These are phyloP conservation scores for Notarius quadriscutis DNA, from an alignment of 2,113 vertebrate genomes.

Conservation along the genomic window DNA sequence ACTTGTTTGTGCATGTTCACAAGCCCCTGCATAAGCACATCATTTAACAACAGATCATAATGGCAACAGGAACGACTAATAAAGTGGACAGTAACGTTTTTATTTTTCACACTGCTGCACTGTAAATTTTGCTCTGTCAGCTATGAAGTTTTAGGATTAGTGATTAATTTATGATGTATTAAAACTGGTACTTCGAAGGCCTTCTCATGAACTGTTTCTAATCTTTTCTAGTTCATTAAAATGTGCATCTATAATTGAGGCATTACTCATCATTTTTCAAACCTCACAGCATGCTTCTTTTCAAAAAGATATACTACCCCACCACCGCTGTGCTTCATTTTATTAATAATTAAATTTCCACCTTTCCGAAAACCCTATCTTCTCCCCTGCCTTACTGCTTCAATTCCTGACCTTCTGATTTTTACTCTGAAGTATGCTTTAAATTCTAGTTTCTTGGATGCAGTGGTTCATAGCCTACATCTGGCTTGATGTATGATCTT, in stretches of 20 bases:
- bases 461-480: neutral
- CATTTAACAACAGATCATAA: constrained; percentile 9
- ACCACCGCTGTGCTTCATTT: neutral
- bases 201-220: neutral
- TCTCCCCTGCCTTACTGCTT: neutral
- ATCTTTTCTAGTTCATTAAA: neutral
- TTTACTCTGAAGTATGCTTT: neutral
- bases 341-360: neutral
- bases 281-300: neutral
- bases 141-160: neutral
- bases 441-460: neutral
- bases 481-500: neutral
- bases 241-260: neutral
- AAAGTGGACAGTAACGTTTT: neutral
- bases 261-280: neutral
- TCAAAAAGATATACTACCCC: neutral
- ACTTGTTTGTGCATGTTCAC: neutral
- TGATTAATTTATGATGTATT: neutral
- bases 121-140: neutral
- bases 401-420: neutral
- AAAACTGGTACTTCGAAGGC: neutral
- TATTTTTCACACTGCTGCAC: neutral
- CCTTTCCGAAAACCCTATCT: neutral
- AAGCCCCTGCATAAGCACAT: neutral
- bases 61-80: neutral